These are phyloP conservation scores for Clostera curtula DNA, from an alignment of 2,888 invertebrate species.

Conservation along the genomic window DNA sequence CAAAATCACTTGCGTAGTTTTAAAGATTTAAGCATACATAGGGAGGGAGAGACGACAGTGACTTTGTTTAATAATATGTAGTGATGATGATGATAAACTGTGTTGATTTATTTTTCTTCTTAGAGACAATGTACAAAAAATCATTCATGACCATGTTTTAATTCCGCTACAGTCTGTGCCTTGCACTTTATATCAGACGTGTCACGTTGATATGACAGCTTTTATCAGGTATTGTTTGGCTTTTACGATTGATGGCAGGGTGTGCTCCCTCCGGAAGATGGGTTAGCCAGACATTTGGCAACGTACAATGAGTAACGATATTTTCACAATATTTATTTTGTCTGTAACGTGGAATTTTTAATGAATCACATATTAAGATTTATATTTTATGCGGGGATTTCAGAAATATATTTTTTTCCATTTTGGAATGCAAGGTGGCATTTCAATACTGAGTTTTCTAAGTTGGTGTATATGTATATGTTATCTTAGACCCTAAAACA, in stretches of 20 bases:
- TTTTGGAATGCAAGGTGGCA: no score
- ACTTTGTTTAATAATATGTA: no score
- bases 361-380: slow-evolving; percentile 1
- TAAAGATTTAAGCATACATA: no score
- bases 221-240: slow-evolving; percentile 65
- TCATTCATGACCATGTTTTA: background rate
- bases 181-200: slow-evolving; percentile 28
- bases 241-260: slow-evolving; percentile 46
- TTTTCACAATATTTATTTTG: slow-evolving; percentile 5
- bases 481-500: no score
- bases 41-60: no score
- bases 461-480: no score
- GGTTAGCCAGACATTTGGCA: slow-evolving; percentile 12
- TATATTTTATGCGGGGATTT: background rate
- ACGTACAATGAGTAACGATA: slow-evolving; percentile 9
- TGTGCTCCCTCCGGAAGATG: slow-evolving; percentile 20
- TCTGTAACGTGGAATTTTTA: background rate
- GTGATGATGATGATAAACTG: no score
- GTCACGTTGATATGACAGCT: slow-evolving; percentile 56
- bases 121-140: background rate
- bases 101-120: no score
- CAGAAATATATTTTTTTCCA: no score
- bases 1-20: no score
- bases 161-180: slow-evolving; percentile 12
- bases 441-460: no score